Base-by-base conservation (phyloP, 1,140 invertebrate species). In the Zaprionus tsacasi region DNA sequence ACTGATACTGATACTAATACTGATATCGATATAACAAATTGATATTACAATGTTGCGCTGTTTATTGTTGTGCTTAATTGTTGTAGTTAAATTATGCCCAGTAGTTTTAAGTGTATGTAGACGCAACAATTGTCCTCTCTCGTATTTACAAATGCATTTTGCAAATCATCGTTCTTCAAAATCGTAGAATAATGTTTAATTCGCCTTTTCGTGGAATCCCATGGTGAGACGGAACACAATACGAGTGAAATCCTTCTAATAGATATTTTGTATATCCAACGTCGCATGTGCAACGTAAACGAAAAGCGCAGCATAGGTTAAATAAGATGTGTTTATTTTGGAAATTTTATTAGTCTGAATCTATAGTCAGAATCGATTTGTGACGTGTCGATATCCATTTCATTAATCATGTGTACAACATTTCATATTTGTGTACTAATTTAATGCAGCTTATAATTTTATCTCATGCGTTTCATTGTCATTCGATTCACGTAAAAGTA, bases 1-100 rank as follows among this genome's bases (percentile, higher is more conserved):
- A 88, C 85, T 88, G 83, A 87, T 63, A 87, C 72, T 82, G 54
- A 82, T 86, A 78, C 74, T 86, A n/a, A 59, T 58, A 58, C 21
- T 58, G 56, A 48, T 60, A 87, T 79, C 87, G 79, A 86, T 71
- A 86, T 56, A 45, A 45, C 40, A 17, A 15, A 45, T 15, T 79
- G 54, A 78, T 87, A 82, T 79, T 76, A 80, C 72, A 80, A 76
- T 81, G 74, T 88, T 81, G 65, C 65, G 63, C 66, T 76, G 48
- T 78, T 76, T 35, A 67, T 75, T 79, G 76, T 76, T 81, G 79
- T 74, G 66, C 66, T 63, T 63, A 69, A 74, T 63, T 70, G 66
- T 74, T 73, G 65, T 73, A 73, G 65, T 69, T 17, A 33, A 45
- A 45, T 60, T 54, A 60, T 68, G 45, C 25, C 40, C 48, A 27